Evolutionary conservation across 2,888 invertebrate species (phyloP).

Genomic region (Volucella inflata): DNA sequence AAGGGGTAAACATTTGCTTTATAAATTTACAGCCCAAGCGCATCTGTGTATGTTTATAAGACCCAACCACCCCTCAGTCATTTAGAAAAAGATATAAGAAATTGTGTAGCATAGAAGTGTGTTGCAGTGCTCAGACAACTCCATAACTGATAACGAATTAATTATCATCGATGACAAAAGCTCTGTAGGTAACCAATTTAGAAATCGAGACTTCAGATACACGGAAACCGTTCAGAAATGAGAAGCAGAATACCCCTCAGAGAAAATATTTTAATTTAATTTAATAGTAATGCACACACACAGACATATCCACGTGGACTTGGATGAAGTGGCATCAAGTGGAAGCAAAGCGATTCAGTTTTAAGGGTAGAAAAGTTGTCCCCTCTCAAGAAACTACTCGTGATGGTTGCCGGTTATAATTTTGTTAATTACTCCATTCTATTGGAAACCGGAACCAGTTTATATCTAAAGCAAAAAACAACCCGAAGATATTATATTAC

Average conservation of each 20-base stretch:
- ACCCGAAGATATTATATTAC: constrained; percentile 64
- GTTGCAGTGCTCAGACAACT: not conserved
- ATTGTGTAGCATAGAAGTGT: not conserved
- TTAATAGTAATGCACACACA: constrained; percentile 50
- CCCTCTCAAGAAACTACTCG: constrained; percentile 31
- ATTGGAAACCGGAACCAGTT: constrained; percentile 58
- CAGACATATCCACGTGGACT: constrained; percentile 10
- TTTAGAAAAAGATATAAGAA: constrained; percentile 12
- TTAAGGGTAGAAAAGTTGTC: constrained; percentile 35
- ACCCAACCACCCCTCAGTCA: constrained; percentile 12
- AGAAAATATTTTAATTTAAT: constrained; percentile 29
- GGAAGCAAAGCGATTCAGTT: constrained; percentile 38
- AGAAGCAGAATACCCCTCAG: not conserved
- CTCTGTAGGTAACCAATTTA: not conserved
- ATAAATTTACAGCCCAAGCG: constrained; percentile 36
- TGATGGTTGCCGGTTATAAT: constrained; percentile 50
- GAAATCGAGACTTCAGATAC: constrained; percentile 16
- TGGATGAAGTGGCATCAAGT: constrained; percentile 34
- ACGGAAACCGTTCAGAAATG: not conserved
- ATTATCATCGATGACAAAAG: constrained; percentile 42
- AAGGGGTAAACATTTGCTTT: not conserved
- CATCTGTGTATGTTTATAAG: too few species aligned
- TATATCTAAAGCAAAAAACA: constrained; percentile 49
- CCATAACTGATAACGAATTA: constrained; percentile 71
- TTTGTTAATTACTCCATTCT: constrained; percentile 72